phyloP scores from a whole-genome alignment of 2,113 vertebrate species.

The Dipodomys spectabilis region DNA sequence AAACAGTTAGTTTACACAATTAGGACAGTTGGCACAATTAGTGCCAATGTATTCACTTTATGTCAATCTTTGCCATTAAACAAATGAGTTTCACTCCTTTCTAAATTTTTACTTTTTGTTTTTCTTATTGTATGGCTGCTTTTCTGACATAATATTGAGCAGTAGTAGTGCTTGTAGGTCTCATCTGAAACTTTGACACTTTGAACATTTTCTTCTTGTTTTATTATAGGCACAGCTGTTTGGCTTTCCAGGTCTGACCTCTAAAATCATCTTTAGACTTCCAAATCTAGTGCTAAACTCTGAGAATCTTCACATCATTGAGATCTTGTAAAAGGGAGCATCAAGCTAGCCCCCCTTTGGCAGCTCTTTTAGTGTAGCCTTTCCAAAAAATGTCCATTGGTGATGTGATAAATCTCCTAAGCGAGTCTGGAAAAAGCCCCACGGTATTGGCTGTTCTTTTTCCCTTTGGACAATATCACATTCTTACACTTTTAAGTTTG shows the following conservation, averaged over 20 bases:
- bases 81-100: not conserved
- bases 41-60: not conserved
- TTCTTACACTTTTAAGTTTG: slow-evolving; percentile 43
- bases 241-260: slow-evolving; percentile 5
- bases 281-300: not conserved
- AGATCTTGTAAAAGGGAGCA: not conserved
- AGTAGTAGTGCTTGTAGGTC: not conserved
- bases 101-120: not conserved
- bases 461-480: not conserved
- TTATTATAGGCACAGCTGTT: not conserved
- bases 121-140: not conserved
- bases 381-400: not conserved
- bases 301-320: not conserved
- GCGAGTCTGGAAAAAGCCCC: not conserved
- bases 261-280: not conserved
- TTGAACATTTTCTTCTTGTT: not conserved
- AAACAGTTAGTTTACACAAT: slow-evolving; percentile 13
- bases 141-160: not conserved
- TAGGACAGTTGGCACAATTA: not conserved
- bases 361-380: not conserved
- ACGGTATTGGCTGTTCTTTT: not conserved
- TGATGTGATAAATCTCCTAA: not conserved
- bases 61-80: not conserved
- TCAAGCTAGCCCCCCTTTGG: accelerated
- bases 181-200: slow-evolving; percentile 13